Base-by-base conservation (phyloP, 1,140 invertebrate species). In the Tetragonula clypearis region DNA sequence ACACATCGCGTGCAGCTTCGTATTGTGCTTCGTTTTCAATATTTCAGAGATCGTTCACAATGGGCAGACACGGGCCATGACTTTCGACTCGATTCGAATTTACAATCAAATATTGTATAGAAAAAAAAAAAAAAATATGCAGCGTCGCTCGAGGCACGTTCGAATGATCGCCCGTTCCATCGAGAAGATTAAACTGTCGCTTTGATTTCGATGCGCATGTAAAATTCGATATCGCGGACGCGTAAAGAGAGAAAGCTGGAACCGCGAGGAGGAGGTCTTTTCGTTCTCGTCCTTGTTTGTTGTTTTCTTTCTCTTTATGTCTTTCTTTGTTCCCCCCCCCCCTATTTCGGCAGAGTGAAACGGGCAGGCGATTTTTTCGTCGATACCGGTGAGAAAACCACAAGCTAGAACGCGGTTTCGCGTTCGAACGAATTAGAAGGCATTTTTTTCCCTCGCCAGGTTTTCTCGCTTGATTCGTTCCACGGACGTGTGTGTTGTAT, bases 131-230 rank as follows among this genome's bases (percentile, higher is more conserved):
- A 72, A 56, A 49, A 49, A 75, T 55, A 35, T 12, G 17, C 12
- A 53, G 21, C 41, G 17, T 19, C 21, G 3, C 8, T 8, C 9
- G 9, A 21, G 35, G 12, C 62, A 4, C 17, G 55, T 19, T 78
- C 35, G 35, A 55, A 53, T 17, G 65, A 84, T 79, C 76, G 15
- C 30, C 30, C 17, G 14, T 41, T 79, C 68, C 77, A 84, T 84
- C 58, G 26, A 26, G 58, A 79, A 84, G 58, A 79, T 84, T 79
- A 79, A 79, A 84, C 68, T 84, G 82, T 79, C 82, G 82, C 58
- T 83, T 83, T 78, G 74, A 83, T 69, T 83, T 69, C 55, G 35
- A 68, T 17, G 58, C 71, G 30, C 73, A 58, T 83, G 73, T 55
- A 69, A 35, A 35, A 35, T 35, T 82, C 81, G 35, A 35, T 35